Evolutionary conservation across 1,140 invertebrate species (phyloP), one percentile per base, ranked within the genome.

Genomic region (Drosophila repletoides): DNA sequence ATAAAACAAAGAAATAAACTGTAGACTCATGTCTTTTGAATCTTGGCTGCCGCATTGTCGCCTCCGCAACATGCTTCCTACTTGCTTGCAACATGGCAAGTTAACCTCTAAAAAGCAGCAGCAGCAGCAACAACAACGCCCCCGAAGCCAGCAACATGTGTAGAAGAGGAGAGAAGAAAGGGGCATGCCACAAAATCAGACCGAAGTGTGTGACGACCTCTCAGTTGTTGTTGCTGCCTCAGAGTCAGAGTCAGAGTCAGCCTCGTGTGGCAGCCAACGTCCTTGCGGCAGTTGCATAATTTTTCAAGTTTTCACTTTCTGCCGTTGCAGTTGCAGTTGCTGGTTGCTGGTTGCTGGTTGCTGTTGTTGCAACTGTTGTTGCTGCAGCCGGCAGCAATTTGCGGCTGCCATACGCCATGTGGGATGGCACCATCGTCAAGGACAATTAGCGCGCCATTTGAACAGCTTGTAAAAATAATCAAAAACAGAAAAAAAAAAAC

Each of bases 241-340:
- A 24, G 22, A 36, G 6, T 49, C 15, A 21, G 2, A 5, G 49
- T 28, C 41, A 26, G n/a, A n/a, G n/a, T n/a, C 49, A 33, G 76
- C 76, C 76, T 81, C 68, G 83, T 64, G 69, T 64, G 69, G 77
- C 79, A 60, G 59, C n/a, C 81, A 87, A 86, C 81, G 81, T 87
- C 81, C 81, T 86, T 86, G 80, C 76, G 61, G 81, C 72, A 76
- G 59, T 87, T 87, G 72, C 81, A 87, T 86, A 87, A 86, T 77
- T 84, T 79, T 86, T 74, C 79, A 86, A 77, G 79, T 83, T 83
- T 83, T 84, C 77, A 84, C 79, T 83, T 83, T 80, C 79, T 34
- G 67, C 36, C 59, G 53, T 9, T 24, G 53, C 17, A 10, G 65
- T 40, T 7, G 49, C 59, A 21, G 59, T 43, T 43, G n/a, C n/a